Conservation (phyloP, 2,113 vertebrate genomes). For the Struthidea cinerea region DNA sequence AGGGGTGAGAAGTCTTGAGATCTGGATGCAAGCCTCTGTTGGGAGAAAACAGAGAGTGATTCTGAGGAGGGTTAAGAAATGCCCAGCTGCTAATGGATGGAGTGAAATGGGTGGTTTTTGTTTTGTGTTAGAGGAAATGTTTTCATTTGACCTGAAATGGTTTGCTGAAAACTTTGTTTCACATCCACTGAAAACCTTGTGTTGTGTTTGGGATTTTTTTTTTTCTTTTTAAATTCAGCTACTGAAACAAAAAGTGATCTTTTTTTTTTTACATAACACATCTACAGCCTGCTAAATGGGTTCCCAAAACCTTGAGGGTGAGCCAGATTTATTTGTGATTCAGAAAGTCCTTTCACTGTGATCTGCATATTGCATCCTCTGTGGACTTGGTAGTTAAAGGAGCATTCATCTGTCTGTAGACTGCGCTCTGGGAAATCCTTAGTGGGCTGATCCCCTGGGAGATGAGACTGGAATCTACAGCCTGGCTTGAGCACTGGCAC, state of each 20-base stretch:
- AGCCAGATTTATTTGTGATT: not conserved
- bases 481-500: not conserved
- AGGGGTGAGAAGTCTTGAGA: not conserved
- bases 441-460: not conserved
- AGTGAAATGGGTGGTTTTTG: not conserved
- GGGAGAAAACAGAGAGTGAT: not conserved
- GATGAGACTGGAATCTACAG: not conserved
- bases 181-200: not conserved
- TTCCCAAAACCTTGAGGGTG: not conserved
- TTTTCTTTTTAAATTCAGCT: not conserved
- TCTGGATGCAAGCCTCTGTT: not conserved
- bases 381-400: not conserved
- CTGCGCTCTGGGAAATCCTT: not conserved
- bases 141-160: not conserved
- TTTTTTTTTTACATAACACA: not conserved
- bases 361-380: not conserved
- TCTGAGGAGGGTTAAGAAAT: not conserved
- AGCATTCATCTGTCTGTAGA: not conserved
- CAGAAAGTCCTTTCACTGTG: not conserved
- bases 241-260: not conserved
- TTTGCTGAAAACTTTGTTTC: not conserved
- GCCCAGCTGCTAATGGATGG: not conserved
- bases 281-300: not conserved
- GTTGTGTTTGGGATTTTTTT: not conserved
- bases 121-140: not conserved